These are phyloP conservation scores for Melanotaenia duboulayi DNA, from an alignment of 2,113 vertebrate species.

Conservation along the genomic window DNA sequence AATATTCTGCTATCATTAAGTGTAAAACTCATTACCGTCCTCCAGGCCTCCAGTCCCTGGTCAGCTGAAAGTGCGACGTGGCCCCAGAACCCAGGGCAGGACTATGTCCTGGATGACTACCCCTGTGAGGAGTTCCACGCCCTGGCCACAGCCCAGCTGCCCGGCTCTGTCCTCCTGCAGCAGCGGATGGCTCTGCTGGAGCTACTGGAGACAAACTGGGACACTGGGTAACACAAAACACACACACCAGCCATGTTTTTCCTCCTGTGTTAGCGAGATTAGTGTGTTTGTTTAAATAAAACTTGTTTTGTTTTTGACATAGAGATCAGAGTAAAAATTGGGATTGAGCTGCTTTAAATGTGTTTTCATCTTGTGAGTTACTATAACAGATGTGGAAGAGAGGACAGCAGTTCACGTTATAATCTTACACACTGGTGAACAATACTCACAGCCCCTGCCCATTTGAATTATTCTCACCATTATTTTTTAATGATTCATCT, in stretches of 20 bases:
- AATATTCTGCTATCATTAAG: not conserved
- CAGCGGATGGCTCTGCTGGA: constrained; percentile 78
- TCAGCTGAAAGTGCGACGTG: constrained; percentile 68
- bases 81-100: constrained; percentile 48
- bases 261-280: constrained; percentile 22
- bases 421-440: constrained; percentile 6
- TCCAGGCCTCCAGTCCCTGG: constrained; percentile 79
- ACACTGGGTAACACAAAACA: constrained; percentile 76
- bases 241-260: not conserved
- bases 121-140: constrained; percentile 79
- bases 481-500: not conserved
- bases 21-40: not conserved
- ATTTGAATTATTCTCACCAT: not conserved
- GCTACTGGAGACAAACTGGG: constrained; percentile 82
- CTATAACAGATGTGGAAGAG: constrained; percentile 13
- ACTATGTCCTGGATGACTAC: constrained; percentile 78
- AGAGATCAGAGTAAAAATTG: constrained; percentile 26
- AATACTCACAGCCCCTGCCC: not conserved
- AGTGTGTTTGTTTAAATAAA: not conserved
- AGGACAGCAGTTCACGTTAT: constrained; percentile 7
- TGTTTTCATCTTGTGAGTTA: not conserved
- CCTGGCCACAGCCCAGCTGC: constrained; percentile 75
- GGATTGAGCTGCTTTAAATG: constrained; percentile 37
- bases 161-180: constrained; percentile 58
- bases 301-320: constrained; percentile 14